A percentile compares a stretch with the other conserved stretches of the same genome.
phyloP scores from a whole-genome alignment of 2,888 invertebrate genomes.

The Crossocerus cetratus region DNA sequence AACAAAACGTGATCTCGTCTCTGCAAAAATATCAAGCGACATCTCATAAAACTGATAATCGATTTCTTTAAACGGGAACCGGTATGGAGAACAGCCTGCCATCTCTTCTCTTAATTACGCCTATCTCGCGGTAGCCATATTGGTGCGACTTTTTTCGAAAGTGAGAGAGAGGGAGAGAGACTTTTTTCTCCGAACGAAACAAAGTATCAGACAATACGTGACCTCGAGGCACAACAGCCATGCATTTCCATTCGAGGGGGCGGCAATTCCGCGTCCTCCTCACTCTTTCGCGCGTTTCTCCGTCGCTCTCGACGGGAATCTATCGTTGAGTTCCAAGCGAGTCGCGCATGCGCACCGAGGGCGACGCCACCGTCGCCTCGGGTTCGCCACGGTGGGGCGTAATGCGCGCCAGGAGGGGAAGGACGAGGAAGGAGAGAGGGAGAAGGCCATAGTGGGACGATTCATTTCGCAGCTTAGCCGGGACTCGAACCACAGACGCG shows the following conservation, averaged over 20 bases:
- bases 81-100: too few species aligned
- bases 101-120: too few species aligned
- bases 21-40: too few species aligned
- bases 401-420: too few species aligned
- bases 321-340: slow-evolving; percentile 35
- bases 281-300: slow-evolving; percentile 16
- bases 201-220: background rate
- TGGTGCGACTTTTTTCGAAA: too few species aligned
- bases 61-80: too few species aligned
- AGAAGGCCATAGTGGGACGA: slow-evolving; percentile 65
- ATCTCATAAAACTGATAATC: too few species aligned
- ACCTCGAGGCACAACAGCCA: too few species aligned
- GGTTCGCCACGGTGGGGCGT: too few species aligned
- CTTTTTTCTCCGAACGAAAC: background rate
- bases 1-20: too few species aligned
- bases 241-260: slow-evolving; percentile 47
- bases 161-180: too few species aligned
- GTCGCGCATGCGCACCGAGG: slow-evolving; percentile 56
- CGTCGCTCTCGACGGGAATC: slow-evolving; percentile 36
- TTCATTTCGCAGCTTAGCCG: slow-evolving; percentile 70
- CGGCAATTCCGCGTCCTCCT: slow-evolving; percentile 36
- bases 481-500: slow-evolving; percentile 73
- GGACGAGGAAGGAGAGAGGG: slow-evolving; percentile 30
- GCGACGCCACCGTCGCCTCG: background rate
- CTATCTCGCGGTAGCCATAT: too few species aligned